phyloP scores from a whole-genome alignment of 2,888 invertebrate species.

The Drosophila sordidula region DNA sequence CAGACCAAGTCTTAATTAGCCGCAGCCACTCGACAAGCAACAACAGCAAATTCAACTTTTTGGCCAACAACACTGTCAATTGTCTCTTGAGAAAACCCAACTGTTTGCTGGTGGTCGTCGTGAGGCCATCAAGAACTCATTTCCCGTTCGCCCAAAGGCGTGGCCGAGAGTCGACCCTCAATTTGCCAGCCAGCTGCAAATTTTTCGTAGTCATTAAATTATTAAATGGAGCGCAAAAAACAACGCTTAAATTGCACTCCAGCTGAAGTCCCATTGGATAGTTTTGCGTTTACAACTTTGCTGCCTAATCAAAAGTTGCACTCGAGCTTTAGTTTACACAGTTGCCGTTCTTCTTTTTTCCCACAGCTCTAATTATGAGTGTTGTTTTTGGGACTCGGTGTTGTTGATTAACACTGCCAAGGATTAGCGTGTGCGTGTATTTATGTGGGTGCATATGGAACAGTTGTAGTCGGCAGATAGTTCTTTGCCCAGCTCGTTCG shows the following conservation, averaged over 20 bases:
- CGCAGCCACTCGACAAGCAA: slow-evolving; percentile 47
- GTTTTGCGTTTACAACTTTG: slow-evolving; percentile 23
- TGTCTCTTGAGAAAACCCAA: slow-evolving; percentile 7
- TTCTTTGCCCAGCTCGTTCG: slow-evolving; percentile 48
- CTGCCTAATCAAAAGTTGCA: slow-evolving; percentile 61
- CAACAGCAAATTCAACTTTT: slow-evolving; percentile 35
- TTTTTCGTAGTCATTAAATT: slow-evolving; percentile 62
- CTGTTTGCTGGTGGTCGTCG: slow-evolving; percentile 32
- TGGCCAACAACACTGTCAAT: slow-evolving; percentile 29
- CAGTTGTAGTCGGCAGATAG: slow-evolving; percentile 1
- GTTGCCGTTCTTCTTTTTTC: slow-evolving; percentile 24
- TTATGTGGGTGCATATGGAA: slow-evolving; percentile 33
- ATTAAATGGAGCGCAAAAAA: slow-evolving; percentile 66
- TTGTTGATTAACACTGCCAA: slow-evolving; percentile 39
- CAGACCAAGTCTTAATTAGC: slow-evolving; percentile 59
- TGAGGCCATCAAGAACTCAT: slow-evolving; percentile 72
- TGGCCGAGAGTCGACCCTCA: slow-evolving; percentile 17
- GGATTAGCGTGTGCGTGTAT: slow-evolving; percentile 35
- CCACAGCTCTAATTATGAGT: slow-evolving; percentile 42
- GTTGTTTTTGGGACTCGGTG: slow-evolving; percentile 12
- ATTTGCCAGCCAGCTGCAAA: slow-evolving; percentile 11
- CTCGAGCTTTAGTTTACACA: slow-evolving; percentile 26
- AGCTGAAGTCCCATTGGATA: background rate
- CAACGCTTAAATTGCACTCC: slow-evolving; percentile 10
- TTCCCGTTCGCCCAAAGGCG: slow-evolving; percentile 44